phyloP scores from a whole-genome alignment of 2,113 vertebrate species.

The Phoxinus phoxinus region DNA sequence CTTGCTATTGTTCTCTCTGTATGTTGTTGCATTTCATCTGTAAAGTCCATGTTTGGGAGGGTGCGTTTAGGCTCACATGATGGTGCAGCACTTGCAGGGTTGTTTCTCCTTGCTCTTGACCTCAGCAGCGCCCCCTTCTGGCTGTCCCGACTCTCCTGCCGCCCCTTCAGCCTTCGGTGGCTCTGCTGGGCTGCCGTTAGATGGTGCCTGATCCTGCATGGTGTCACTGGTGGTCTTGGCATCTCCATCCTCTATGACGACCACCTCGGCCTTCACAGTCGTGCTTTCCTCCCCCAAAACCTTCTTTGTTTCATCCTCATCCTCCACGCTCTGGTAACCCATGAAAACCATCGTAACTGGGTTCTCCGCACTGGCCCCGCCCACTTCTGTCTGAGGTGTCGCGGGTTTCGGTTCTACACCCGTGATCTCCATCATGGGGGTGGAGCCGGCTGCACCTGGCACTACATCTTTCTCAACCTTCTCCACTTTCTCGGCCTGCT shows the following conservation, averaged over 20 bases:
- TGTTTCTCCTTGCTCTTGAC: constrained; percentile 85
- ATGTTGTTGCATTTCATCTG: constrained; percentile 45
- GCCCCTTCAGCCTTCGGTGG: constrained; percentile 65
- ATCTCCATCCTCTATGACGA: constrained; percentile 84
- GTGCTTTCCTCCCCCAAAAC: constrained; percentile 88
- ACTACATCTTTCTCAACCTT: constrained; percentile 28
- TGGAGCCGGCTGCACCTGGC: constrained; percentile 35
- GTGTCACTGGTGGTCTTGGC: constrained; percentile 61
- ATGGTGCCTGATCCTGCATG: constrained; percentile 62
- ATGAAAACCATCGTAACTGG: constrained; percentile 98
- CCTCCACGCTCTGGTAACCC: constrained; percentile 95
- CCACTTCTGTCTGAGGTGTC: not conserved
- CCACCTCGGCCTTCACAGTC: constrained; percentile 89
- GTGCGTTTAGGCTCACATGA: constrained; percentile 84
- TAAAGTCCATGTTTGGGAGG: constrained; percentile 16
- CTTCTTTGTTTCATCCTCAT: constrained; percentile 88
- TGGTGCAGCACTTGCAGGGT: constrained; percentile 90
- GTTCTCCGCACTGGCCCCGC: constrained; percentile 78
- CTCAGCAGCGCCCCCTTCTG: constrained; percentile 70
- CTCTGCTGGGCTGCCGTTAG: constrained; percentile 76
- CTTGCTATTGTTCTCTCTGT: constrained; percentile 53
- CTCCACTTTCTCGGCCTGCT: not conserved
- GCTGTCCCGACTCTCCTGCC: constrained; percentile 50
- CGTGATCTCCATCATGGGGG: constrained; percentile 77
- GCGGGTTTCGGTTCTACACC: constrained; percentile 74